These are phyloP conservation scores for Spondyliosoma cantharus DNA, from an alignment of 2,797 vertebrate species.

Conservation along the genomic window DNA sequence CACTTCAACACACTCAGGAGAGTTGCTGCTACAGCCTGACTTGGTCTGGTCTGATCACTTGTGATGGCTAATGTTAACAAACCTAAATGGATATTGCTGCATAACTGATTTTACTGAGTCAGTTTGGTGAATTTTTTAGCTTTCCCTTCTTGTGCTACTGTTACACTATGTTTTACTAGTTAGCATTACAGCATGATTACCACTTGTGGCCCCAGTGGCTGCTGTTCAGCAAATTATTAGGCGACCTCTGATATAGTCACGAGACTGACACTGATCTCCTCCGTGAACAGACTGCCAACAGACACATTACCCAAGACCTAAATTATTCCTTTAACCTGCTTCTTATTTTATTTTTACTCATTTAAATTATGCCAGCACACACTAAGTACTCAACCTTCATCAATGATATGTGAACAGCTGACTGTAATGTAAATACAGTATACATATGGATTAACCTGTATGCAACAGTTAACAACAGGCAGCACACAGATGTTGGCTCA, in stretches of 20 bases:
- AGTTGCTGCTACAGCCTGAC: background rate
- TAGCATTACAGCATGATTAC: background rate
- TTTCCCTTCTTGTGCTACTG: background rate
- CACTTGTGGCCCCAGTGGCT: background rate
- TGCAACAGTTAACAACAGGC: conserved; percentile 36
- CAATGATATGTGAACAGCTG: conserved; percentile 21
- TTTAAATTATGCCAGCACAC: background rate
- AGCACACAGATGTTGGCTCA: conserved; percentile 34
- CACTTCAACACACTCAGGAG: background rate
- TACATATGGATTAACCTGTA: conserved; percentile 8
- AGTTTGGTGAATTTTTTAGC: background rate
- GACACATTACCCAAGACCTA: background rate
- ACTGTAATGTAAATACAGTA: background rate
- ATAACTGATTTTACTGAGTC: background rate
- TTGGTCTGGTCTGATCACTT: background rate
- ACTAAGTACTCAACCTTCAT: background rate
- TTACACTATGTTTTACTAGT: background rate
- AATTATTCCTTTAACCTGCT: background rate
- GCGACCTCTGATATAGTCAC: background rate
- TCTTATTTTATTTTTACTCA: background rate
- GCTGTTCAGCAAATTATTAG: background rate
- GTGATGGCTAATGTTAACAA: background rate
- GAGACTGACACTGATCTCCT: background rate
- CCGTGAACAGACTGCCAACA: background rate
- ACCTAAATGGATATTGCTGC: background rate